Base-by-base conservation (phyloP, 2,113 vertebrate genomes). In the Ramphastos sulfuratus region DNA sequence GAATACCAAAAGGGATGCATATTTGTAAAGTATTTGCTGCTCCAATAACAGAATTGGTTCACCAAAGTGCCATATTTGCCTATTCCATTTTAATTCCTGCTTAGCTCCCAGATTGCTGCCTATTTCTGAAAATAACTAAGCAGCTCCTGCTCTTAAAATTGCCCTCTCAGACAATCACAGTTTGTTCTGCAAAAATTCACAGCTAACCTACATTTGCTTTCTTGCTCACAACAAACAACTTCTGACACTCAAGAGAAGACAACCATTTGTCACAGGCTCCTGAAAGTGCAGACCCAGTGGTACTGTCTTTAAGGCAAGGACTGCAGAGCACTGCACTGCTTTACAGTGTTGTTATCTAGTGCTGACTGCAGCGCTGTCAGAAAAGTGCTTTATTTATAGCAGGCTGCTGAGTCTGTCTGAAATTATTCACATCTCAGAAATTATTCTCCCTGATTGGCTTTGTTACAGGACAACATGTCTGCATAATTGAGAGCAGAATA, bases 311-410 rank as follows among this genome's bases (percentile, higher is more conserved):
- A 30, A 88, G 35, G 28, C 39, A 67, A 35, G 33, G 31, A 67
- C 35, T 25, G 54, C 39, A 71, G 46, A 60, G 42, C 31, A 59
- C 7, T 74, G 31, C 67, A 54, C 9, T 14, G 46, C 64, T 94
- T 91, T 91, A 64, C 9, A 6, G 60, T 8, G 3, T 17, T 78
- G 59, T 12, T 76, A 72, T 75, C 77, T 90, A 63, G 31, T n/a
- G 31, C 66, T 76, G 73, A 92, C 94, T 76, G 87, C 42, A 77
- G 73, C 2, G 27, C 73, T 75, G 66, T 70, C 89, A 92, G 71
- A 65, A 52, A 91, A 86, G 67, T 59, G 42, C 61, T 86, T 93
- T 96, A 93, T 95, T 96, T 96, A 96, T 71, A 88, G 91, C 55
- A 82, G 33, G 39, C 80, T 79, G 82, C 80, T 84, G 87, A 90